Evolutionary conservation across 2,888 invertebrate species (phyloP).

Genomic region (Hyposoter didymator): DNA sequence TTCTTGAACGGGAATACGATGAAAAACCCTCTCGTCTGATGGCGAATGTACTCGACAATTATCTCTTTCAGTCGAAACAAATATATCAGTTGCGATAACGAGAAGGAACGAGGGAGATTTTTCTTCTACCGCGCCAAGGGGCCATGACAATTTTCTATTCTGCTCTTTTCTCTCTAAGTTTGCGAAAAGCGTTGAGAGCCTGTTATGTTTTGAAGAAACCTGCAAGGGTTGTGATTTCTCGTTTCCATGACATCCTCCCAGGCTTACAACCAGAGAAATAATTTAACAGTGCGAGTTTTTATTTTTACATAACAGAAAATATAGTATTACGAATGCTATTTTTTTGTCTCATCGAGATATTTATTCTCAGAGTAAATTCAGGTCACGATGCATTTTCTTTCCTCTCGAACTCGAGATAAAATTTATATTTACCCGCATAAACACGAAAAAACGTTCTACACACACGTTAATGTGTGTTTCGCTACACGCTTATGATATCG

Average conservation of each 20-base stretch:
- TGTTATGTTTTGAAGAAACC: not conserved
- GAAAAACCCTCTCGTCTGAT: constrained; percentile 18
- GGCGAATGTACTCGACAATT: constrained; percentile 53
- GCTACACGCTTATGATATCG: constrained; percentile 26
- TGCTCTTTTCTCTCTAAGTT: constrained; percentile 3
- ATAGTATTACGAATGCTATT: constrained; percentile 1
- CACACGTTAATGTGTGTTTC: not conserved
- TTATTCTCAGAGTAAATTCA: constrained; percentile 31
- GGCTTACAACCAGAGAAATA: not conserved
- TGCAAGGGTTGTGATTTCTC: not conserved
- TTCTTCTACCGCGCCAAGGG: constrained; percentile 16
- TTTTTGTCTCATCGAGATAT: constrained; percentile 9
- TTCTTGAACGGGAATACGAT: constrained; percentile 16
- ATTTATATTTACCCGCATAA: constrained; percentile 21
- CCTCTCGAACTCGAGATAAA: constrained; percentile 21
- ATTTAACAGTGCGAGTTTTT: not conserved
- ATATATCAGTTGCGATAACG: constrained; percentile 72
- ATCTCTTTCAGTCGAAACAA: constrained; percentile 73
- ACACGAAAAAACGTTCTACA: constrained; percentile 28
- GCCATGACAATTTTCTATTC: constrained; percentile 15
- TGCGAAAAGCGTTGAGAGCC: not conserved
- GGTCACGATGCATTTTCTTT: constrained; percentile 31
- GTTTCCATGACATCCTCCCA: too few relatives aligned
- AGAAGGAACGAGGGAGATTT: constrained; percentile 53
- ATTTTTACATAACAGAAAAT: not conserved